Base-by-base conservation (phyloP, 2,797 vertebrate genomes). In the Spinus pinus region DNA sequence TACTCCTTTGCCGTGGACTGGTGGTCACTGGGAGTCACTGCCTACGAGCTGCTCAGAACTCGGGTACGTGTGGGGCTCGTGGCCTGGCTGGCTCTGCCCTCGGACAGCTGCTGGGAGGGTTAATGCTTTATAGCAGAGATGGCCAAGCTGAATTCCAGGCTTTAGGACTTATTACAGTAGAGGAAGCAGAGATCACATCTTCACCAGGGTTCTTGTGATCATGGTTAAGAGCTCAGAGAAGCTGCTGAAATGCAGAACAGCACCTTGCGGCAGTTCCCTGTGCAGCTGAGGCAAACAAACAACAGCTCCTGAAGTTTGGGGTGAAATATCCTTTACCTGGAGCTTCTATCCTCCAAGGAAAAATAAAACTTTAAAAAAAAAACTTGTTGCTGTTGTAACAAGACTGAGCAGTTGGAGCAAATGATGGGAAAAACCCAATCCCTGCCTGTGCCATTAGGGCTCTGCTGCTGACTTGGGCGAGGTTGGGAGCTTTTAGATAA, bases 21-120 rank as follows among this genome's bases (percentile, higher is more conserved):
- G 99, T 99, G 99, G 99, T 99, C 99, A 0, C 90, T 99, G 96
- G 99, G 99, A 44, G 98, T 99, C 97, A 99, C 99, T 1, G 99
- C 99, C 8, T 99, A 99, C 2, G 99, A 99, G 96, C 98, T 99
- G 47, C 97, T 99, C 22, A 97, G 99, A 97, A 98, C 99, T 97
- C 98, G 99, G 98, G 99, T 99, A 98, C 0, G 72, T 22, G 5
- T 4, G 4, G 0, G 4, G 39, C 64, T 60, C n/a, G 1, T 1
- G 24, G 19, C 65, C 37, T 22, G 1, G 0, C 28, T 2, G 1
- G 30, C 62, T 30, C 57, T 41, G 33, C 12, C 51, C 61, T 53
- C 15, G 46, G 49, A 6, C 35, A 0, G 2, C 42, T 35, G 4
- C 5, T n/a, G 75, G 64, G 44, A 51, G 15, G 30, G 37, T 23